phyloP scores from a whole-genome alignment of 2,113 vertebrate genomes.

The Rynchops niger region DNA sequence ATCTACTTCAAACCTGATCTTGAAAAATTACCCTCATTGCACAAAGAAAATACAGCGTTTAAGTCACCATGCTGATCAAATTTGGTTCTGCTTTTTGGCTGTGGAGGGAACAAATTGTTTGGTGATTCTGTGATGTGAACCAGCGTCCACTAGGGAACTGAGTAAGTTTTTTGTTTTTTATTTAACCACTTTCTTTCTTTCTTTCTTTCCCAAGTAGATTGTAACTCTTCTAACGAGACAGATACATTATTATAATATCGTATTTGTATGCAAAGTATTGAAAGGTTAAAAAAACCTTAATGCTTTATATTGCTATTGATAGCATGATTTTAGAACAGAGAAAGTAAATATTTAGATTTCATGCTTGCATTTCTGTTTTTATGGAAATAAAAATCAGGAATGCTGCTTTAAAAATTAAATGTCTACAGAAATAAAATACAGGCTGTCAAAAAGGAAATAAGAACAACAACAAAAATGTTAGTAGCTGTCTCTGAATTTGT shows the following conservation, averaged over 20 bases:
- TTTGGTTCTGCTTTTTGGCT: conserved; percentile 66
- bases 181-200: neutral
- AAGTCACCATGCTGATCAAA: conserved; percentile 63
- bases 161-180: conserved; percentile 13
- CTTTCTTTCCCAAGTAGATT: conserved; percentile 6
- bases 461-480: conserved; percentile 64
- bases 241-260: neutral
- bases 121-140: conserved; percentile 42
- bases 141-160: conserved; percentile 35
- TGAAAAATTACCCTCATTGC: conserved; percentile 70
- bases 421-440: conserved; percentile 63
- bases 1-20: conserved; percentile 68
- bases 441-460: conserved; percentile 90
- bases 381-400: conserved; percentile 47
- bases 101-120: conserved; percentile 55
- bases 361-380: conserved; percentile 3
- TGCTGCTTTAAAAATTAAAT: conserved; percentile 74
- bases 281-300: neutral
- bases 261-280: neutral
- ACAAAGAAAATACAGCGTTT: conserved; percentile 65
- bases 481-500: conserved; percentile 85
- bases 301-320: neutral
- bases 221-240: neutral
- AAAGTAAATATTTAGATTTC: conserved; percentile 34
- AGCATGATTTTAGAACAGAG: neutral